These are phyloP conservation scores for Indicator indicator DNA, from an alignment of 2,113 vertebrate species.

Conservation along the genomic window DNA sequence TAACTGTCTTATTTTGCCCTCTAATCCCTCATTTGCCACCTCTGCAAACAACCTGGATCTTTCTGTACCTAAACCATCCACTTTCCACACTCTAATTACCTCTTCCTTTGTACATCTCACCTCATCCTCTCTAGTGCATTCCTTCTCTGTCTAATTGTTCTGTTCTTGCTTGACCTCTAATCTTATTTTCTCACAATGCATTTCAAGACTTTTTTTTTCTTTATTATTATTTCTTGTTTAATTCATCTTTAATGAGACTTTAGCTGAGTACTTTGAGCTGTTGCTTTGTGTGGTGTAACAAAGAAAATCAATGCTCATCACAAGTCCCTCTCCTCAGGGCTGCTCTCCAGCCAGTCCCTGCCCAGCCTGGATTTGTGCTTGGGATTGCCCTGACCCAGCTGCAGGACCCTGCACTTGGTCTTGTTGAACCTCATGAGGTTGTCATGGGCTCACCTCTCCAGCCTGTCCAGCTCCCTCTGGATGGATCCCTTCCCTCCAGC, in stretches of 20 bases:
- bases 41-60: background rate
- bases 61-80: background rate
- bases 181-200: constrained; percentile 20
- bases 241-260: constrained; percentile 35
- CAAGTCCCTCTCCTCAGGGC: background rate
- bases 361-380: too few relatives aligned
- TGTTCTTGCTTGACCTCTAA: constrained; percentile 33
- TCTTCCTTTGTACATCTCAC: background rate
- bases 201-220: background rate
- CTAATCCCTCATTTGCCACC: background rate
- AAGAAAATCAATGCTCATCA: constrained; percentile 30
- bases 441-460: too few relatives aligned
- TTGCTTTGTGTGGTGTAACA: background rate
- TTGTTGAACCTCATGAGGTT: too few relatives aligned
- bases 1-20: constrained; percentile 36
- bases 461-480: too few relatives aligned
- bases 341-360: too few relatives aligned
- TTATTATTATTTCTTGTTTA: background rate
- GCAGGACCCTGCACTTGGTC: too few relatives aligned
- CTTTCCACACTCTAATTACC: background rate
- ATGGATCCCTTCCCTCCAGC: too few relatives aligned
- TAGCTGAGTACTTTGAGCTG: background rate
- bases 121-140: background rate
- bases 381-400: too few relatives aligned
- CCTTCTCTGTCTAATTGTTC: constrained; percentile 5